Evolutionary conservation across 2,113 vertebrate species (phyloP), one percentile per base, ranked within the genome.

Genomic region (Trogon surrucura): DNA sequence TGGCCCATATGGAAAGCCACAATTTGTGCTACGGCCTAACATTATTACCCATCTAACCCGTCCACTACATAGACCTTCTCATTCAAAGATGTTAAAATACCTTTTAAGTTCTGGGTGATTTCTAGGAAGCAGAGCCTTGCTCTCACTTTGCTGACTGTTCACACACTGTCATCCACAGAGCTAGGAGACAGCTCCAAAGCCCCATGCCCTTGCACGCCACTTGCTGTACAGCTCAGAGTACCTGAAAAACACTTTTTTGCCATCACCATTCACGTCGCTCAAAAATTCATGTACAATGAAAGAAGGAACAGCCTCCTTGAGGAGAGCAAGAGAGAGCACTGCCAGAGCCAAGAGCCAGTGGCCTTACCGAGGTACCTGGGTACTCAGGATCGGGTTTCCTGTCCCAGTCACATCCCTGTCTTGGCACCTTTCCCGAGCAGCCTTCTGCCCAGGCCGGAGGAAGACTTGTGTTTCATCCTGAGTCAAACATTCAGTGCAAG

Each of bases 191-290:
- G 0, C 44, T 26, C 53, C 5, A 2, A 41, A 56, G 66, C 30
- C 38, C 57, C 12, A 4, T 16, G 57, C 17, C 41, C 50, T 44
- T 60, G 5, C 6, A 5, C 6, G 0, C 30, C 13, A 3, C 19
- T 12, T 27, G 34, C 57, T 21, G 23, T 41, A 19, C 34, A 21
- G 0, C 9, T 25, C 3, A 0, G 0, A 4, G 26, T 10, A 2
- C 3, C 47, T 29, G 13, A 56, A 78, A 66, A 45, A 32, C 34
- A 1, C 18, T 18, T 25, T 32, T 67, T 20, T 69, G 34, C 71
- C 16, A 3, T 47, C 30, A 2, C 41, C 25, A 2, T n/a, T 38
- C 53, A 11, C 17, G 62, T 13, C 53, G 41, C 45, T 77, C 22
- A 26, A 18, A 38, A 69, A 19, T 11, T 41, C 36, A 4, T 1